Evolutionary conservation across 2,888 invertebrate species (phyloP).

Genomic region (Cerceris rybyensis): DNA sequence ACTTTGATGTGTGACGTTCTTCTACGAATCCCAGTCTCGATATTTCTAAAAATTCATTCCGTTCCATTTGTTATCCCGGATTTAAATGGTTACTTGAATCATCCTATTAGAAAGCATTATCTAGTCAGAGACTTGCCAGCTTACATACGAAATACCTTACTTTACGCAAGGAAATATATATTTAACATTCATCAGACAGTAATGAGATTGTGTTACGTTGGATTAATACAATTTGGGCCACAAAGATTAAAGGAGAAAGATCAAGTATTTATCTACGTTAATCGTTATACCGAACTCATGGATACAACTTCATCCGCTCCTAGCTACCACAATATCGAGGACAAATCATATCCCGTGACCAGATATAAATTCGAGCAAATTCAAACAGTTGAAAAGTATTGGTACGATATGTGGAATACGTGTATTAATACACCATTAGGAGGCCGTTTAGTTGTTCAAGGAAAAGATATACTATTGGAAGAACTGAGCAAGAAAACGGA

Average conservation of each 20-base stretch:
- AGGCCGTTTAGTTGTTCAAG: slow-evolving; percentile 78
- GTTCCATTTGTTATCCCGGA: slow-evolving; percentile 84
- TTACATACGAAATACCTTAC: slow-evolving; percentile 82
- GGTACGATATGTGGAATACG: slow-evolving; percentile 87
- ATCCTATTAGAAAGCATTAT: slow-evolving; percentile 87
- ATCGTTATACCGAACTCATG: slow-evolving; percentile 84
- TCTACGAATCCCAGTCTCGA: slow-evolving; percentile 86
- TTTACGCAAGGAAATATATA: slow-evolving; percentile 85
- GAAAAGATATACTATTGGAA: slow-evolving; percentile 82
- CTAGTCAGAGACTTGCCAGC: slow-evolving; percentile 85
- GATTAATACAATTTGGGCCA: slow-evolving; percentile 87
- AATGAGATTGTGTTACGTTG: slow-evolving; percentile 85
- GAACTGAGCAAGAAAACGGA: slow-evolving; percentile 82
- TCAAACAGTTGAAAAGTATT: slow-evolving; percentile 85
- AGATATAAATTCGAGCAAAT: slow-evolving; percentile 83
- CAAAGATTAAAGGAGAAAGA: slow-evolving; percentile 86
- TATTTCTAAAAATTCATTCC: slow-evolving; percentile 87
- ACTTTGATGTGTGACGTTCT: slow-evolving; percentile 87
- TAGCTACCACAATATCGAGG: slow-evolving; percentile 85
- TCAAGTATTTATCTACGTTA: slow-evolving; percentile 88
- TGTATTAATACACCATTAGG: slow-evolving; percentile 87
- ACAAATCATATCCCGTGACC: slow-evolving; percentile 84
- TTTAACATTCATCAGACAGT: slow-evolving; percentile 84
- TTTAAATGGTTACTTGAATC: slow-evolving; percentile 84
- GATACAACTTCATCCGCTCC: slow-evolving; percentile 87